phyloP scores from a whole-genome alignment of 2,888 invertebrate species.

The Ommatoiulus sabulosus region DNA sequence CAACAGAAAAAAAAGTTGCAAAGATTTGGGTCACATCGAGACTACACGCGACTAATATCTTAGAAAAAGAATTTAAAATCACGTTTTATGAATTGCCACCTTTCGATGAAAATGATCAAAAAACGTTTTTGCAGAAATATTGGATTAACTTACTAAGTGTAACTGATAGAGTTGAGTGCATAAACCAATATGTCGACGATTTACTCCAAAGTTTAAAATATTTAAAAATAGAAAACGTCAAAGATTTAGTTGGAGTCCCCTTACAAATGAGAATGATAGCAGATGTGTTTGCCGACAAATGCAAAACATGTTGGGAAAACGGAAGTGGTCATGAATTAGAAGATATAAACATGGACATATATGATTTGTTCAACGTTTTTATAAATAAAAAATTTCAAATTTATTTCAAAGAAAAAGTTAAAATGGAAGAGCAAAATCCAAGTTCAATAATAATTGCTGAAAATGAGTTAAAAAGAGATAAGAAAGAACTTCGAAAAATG shows the following conservation, averaged over 20 bases:
- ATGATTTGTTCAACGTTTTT: background rate
- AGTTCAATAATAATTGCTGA: background rate
- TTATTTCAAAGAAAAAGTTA: background rate
- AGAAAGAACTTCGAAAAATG: background rate
- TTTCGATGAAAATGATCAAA: background rate
- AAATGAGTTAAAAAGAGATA: background rate
- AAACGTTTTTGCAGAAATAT: background rate
- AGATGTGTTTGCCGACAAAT: too few species aligned
- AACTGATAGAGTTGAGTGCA: background rate
- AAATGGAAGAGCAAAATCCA: background rate
- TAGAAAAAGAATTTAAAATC: background rate
- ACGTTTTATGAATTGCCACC: background rate
- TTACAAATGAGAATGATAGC: background rate
- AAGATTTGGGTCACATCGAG: background rate
- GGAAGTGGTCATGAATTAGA: background rate
- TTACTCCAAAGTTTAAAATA: background rate
- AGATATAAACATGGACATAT: background rate
- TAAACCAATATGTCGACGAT: background rate
- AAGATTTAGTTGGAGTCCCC: background rate
- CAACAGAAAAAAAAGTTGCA: background rate
- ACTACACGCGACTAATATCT: background rate
- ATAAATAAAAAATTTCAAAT: background rate
- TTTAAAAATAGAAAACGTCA: background rate
- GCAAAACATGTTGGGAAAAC: background rate
- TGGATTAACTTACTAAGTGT: background rate